A percentile compares a stretch with the other conserved stretches of the same genome.
Evolutionary conservation across 2,888 invertebrate genomes (phyloP).

Genomic region (Callosobruchus maculatus): DNA sequence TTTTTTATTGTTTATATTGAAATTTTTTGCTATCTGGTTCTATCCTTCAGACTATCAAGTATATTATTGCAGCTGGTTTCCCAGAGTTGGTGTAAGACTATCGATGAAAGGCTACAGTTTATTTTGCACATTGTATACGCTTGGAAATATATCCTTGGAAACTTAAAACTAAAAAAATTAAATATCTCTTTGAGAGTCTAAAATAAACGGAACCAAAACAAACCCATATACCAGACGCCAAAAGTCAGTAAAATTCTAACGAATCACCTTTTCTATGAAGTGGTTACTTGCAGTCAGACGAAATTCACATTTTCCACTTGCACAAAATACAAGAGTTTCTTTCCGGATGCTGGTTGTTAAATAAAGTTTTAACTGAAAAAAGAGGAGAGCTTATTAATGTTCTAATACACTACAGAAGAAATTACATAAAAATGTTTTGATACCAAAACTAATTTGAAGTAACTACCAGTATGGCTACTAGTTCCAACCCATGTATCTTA

Average conservation of each 20-base stretch:
- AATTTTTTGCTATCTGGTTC: no score
- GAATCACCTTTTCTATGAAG: background rate
- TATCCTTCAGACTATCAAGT: no score
- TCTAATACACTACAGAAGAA: no score
- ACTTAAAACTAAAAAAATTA: background rate
- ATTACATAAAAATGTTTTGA: no score
- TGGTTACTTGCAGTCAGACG: background rate
- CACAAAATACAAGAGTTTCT: background rate
- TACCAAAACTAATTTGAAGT: no score
- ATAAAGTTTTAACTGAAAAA: background rate
- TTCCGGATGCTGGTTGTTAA: background rate
- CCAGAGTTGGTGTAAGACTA: background rate
- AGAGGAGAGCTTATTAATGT: no score
- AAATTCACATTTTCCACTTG: background rate
- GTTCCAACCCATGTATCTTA: no score
- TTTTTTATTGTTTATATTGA: no score
- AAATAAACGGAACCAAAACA: background rate
- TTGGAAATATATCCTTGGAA: background rate
- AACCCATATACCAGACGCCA: background rate
- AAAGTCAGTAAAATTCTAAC: background rate
- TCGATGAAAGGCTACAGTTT: background rate
- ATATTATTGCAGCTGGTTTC: no score
- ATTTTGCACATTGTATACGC: background rate
- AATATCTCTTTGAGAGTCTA: background rate
- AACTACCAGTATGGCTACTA: no score